Base-by-base conservation (phyloP, 2,113 vertebrate species). In the Alectura lathami region DNA sequence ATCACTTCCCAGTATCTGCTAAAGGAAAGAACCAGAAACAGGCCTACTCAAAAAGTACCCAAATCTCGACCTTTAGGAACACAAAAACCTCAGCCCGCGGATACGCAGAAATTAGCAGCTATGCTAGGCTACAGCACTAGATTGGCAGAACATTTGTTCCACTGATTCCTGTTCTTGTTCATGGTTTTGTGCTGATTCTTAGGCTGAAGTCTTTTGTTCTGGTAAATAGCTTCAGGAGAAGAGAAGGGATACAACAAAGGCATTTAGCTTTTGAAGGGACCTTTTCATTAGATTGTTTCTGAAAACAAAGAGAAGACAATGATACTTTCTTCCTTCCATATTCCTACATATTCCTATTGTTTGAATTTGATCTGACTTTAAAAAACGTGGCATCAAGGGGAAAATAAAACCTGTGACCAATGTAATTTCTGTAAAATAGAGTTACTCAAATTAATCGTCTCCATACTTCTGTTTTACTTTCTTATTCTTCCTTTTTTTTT, bases 251-350 rank as follows among this genome's bases (percentile, higher is more conserved):
- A 70, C 60, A 64, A 38, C 59, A 63, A 80, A 83, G 10, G 32
- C 42, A 48, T 86, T 89, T 74, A 64, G 68, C 38, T 85, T 83
- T 91, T 88, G 68, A 92, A 90, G 79, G 79, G 84, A 36, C 29
- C 47, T 88, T 95, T 91, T 88, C 82, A 74, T 51, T 59, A 86
- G 34, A 15, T 70, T 67, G 30, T 81, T 86, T 88, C 60, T 78
- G 68, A 91, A 91, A 95, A 96, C 72, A 91, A 90, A 88, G 47
- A 56, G 47, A 86, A 83, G 47, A 88, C 66, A 91, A 90, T 34
- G 59, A 93, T 81, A 86, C 18, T 70, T 94, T 69, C 68, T 94
- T 59, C 45, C 23, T 89, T 87, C 54, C 2, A 0, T 74, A 56
- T 89, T 83, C 30, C 72, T 54, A 9, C 2, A 0, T 74, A 56